These are phyloP conservation scores for Pogonomyrmex barbatus DNA, from an alignment of 1,140 invertebrate species.

Conservation along the genomic window DNA sequence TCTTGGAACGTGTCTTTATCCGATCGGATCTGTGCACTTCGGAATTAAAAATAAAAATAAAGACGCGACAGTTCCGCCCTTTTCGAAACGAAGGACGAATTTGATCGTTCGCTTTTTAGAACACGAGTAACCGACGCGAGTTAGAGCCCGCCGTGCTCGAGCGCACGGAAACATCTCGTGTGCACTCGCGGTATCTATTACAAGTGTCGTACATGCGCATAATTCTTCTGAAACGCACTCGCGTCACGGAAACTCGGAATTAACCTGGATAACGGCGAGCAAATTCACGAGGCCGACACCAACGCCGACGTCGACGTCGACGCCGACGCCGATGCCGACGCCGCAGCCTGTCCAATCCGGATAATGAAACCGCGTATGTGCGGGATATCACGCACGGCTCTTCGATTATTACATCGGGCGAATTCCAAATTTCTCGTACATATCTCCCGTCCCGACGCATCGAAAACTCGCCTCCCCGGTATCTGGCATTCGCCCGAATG, in stretches of 20 bases:
- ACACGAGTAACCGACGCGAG: neutral
- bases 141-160: neutral
- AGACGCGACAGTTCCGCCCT: too few species aligned
- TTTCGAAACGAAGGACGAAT: neutral
- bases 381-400: slow-evolving; percentile 49
- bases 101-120: neutral
- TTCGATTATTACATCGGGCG: slow-evolving; percentile 62
- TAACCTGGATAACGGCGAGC: slow-evolving; percentile 46
- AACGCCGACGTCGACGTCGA: neutral
- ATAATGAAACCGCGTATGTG: slow-evolving; percentile 59
- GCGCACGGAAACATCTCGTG: slow-evolving; percentile 2
- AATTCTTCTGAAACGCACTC: slow-evolving; percentile 55
- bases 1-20: neutral
- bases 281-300: slow-evolving; percentile 30
- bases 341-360: slow-evolving; percentile 51
- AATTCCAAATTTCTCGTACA: slow-evolving; percentile 61
- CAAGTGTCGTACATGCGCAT: slow-evolving; percentile 45
- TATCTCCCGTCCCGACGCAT: slow-evolving; percentile 22
- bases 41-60: slow-evolving; percentile 21
- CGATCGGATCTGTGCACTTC: neutral
- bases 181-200: slow-evolving; percentile 10
- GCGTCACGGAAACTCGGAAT: slow-evolving; percentile 59
- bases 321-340: neutral
- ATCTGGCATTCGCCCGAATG: slow-evolving; percentile 35
- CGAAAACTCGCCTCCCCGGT: slow-evolving; percentile 35